A percentile compares a stretch with the other conserved stretches of the same genome.
phyloP scores from a whole-genome alignment of 2,797 vertebrate species.

The Lophotriccus pileatus region DNA sequence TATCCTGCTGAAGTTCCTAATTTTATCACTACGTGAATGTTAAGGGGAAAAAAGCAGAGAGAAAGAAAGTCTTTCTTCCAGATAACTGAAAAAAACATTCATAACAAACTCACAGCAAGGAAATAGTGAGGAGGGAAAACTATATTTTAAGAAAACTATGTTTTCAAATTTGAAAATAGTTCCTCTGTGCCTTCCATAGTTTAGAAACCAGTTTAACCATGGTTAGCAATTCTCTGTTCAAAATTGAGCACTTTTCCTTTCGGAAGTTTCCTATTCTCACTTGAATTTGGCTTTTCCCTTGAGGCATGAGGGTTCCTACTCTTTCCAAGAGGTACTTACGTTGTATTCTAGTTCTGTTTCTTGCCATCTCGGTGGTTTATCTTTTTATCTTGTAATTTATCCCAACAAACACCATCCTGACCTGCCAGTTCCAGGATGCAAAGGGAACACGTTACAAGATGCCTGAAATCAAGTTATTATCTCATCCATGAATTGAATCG shows the following conservation, averaged over 20 bases:
- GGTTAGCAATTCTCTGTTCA: neutral
- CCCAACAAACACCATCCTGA: neutral
- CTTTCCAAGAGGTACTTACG: neutral
- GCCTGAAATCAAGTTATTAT: neutral
- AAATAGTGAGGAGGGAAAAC: neutral
- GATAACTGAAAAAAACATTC: neutral
- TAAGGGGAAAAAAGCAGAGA: neutral
- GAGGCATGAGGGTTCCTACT: neutral
- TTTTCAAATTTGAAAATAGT: neutral
- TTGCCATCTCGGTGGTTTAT: neutral
- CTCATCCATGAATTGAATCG: neutral
- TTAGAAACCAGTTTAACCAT: neutral
- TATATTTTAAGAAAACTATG: neutral
- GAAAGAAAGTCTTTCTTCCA: neutral
- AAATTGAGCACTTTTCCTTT: neutral
- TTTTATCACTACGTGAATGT: neutral
- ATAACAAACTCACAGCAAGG: neutral
- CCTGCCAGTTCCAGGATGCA: neutral
- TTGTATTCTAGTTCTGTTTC: neutral
- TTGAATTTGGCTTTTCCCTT: neutral
- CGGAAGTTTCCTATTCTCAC: neutral
- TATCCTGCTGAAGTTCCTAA: neutral
- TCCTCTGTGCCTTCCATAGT: neutral
- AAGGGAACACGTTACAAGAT: accelerated
- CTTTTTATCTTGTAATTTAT: neutral